Evolutionary conservation across 2,888 invertebrate genomes (phyloP).

Genomic region (Capitulum mitella): DNA sequence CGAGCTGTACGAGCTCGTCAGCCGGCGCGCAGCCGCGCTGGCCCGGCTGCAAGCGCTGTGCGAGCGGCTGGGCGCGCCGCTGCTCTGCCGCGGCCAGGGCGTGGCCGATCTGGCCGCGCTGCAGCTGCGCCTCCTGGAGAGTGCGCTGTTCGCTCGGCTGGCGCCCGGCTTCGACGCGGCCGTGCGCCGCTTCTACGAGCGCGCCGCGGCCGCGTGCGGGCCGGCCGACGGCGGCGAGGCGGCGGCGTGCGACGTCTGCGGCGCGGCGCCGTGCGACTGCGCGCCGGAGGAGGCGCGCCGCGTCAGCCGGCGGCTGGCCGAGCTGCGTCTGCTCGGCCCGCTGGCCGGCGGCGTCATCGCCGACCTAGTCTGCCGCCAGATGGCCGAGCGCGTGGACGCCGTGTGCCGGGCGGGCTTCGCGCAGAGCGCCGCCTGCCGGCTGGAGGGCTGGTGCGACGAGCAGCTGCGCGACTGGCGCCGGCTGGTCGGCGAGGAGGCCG

Average conservation of each 20-base stretch:
- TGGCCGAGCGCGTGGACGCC: conserved; percentile 1
- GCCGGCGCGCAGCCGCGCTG: conserved; percentile 36
- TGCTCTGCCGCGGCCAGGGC: too few relatives aligned
- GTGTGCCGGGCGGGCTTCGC: conserved; percentile 15
- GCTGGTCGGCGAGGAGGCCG: background rate
- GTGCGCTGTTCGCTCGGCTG: background rate
- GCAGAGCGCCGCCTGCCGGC: background rate
- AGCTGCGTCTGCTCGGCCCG: conserved; percentile 47
- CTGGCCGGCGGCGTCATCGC: conserved; percentile 35
- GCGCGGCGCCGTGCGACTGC: background rate
- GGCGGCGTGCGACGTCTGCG: background rate
- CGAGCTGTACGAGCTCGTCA: conserved; percentile 49
- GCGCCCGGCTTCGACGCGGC: background rate
- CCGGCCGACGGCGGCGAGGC: background rate
- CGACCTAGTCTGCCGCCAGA: background rate
- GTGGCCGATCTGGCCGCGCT: conserved; percentile 39
- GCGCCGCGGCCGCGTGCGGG: background rate
- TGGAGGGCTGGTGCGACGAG: background rate
- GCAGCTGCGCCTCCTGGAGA: conserved; percentile 32
- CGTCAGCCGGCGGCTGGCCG: conserved; percentile 40
- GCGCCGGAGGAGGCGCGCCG: conserved; percentile 49
- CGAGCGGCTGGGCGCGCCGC: background rate
- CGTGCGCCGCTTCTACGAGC: background rate
- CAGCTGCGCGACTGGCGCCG: conserved; percentile 7
- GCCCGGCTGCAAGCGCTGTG: background rate